phyloP scores from a whole-genome alignment of 2,797 vertebrate species.

The Hippopotamyrus pictus region DNA sequence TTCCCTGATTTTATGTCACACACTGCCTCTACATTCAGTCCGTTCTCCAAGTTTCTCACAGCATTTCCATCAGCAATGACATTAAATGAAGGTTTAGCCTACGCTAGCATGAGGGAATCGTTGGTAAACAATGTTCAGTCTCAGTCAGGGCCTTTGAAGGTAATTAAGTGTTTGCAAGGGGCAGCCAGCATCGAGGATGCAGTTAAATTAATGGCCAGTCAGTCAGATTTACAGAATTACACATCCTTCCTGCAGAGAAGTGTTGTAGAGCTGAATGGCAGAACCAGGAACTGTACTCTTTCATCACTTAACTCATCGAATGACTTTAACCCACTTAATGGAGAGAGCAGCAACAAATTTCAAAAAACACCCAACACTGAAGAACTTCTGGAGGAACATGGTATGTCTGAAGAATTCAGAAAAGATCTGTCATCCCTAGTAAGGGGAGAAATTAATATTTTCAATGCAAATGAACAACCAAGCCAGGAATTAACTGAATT shows the following conservation, averaged over 20 bases:
- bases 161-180: slow-evolving; percentile 76
- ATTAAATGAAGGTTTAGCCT: slow-evolving; percentile 64
- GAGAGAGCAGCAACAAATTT: slow-evolving; percentile 42
- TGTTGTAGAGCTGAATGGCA: slow-evolving; percentile 51
- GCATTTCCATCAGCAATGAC: slow-evolving; percentile 78
- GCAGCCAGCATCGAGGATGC: slow-evolving; percentile 62
- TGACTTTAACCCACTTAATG: slow-evolving; percentile 51
- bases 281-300: slow-evolving; percentile 46
- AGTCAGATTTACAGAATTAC: slow-evolving; percentile 66
- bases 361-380: slow-evolving; percentile 46
- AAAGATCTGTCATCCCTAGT: slow-evolving; percentile 44
- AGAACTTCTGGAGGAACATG: slow-evolving; percentile 58
- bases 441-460: slow-evolving; percentile 32
- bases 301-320: slow-evolving; percentile 52
- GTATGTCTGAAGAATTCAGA: slow-evolving; percentile 53
- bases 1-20: slow-evolving; percentile 62
- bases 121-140: slow-evolving; percentile 33
- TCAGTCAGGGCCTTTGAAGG: slow-evolving; percentile 65
- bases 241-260: slow-evolving; percentile 56
- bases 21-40: slow-evolving; percentile 58
- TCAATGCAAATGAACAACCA: slow-evolving; percentile 35
- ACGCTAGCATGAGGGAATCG: slow-evolving; percentile 39
- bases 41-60: slow-evolving; percentile 69
- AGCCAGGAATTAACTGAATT: slow-evolving; percentile 27
- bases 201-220: slow-evolving; percentile 66